Conservation (phyloP, 2,113 vertebrate genomes). For the Hippolais icterina region DNA sequence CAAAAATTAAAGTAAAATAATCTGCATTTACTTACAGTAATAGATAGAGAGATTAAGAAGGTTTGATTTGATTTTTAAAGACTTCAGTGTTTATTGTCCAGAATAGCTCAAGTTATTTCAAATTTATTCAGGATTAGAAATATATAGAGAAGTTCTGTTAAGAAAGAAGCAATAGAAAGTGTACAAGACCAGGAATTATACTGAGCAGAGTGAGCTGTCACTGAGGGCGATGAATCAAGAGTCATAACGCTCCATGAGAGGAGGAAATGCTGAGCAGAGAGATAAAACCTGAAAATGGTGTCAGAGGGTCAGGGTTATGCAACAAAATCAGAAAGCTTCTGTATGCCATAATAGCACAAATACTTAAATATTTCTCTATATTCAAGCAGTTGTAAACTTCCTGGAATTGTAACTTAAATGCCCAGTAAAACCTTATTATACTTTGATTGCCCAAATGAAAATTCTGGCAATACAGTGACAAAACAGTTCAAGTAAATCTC, state of each 20-base stretch:
- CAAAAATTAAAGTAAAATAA: constrained; percentile 20
- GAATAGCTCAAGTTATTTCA: background rate
- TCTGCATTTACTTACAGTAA: background rate
- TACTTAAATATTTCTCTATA: background rate
- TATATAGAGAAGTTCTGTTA: background rate
- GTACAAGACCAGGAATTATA: background rate
- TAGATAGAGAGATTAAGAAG: background rate
- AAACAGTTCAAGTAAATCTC: background rate
- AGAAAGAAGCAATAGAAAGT: background rate
- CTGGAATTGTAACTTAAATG: background rate
- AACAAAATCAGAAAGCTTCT: constrained; percentile 15
- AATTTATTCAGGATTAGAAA: background rate
- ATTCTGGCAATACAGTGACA: background rate
- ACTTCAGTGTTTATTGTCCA: background rate
- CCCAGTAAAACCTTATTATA: background rate
- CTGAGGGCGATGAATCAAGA: background rate
- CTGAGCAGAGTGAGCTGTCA: constrained; percentile 9
- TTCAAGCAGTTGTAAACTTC: background rate
- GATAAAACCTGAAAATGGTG: constrained; percentile 23
- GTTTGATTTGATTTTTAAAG: background rate
- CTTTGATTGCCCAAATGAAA: background rate
- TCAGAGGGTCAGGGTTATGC: background rate
- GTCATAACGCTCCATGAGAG: background rate
- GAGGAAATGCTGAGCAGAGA: constrained; percentile 1
- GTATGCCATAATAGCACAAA: background rate